phyloP scores from a whole-genome alignment of 2,797 vertebrate species.

The Coilia nasus region DNA sequence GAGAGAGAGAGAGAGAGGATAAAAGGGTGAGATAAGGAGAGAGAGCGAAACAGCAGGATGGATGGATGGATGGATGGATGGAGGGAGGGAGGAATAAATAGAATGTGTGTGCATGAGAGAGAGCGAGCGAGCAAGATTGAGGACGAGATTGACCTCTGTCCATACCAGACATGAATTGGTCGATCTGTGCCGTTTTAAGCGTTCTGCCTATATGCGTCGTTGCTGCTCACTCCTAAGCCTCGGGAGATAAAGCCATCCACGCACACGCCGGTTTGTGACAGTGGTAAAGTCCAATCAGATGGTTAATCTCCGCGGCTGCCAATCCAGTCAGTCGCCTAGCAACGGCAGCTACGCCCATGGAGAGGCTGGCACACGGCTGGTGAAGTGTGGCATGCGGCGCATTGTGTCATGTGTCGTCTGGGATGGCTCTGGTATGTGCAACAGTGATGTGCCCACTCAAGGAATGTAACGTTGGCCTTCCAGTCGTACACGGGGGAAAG shows the following conservation, averaged over 20 bases:
- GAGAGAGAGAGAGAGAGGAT: not conserved
- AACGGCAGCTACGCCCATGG: conserved; percentile 51
- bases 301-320: conserved; percentile 57
- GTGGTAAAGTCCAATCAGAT: conserved; percentile 53
- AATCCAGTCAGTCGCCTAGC: conserved; percentile 63
- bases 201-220: conserved; percentile 19
- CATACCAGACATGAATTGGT: conserved; percentile 22
- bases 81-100: not conserved
- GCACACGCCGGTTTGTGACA: conserved; percentile 38
- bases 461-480: not conserved
- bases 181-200: conserved; percentile 38
- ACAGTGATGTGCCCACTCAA: conserved; percentile 2
- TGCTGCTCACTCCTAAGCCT: conserved; percentile 34
- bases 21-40: not conserved
- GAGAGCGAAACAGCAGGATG: not conserved
- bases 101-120: conserved; percentile 18
- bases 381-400: conserved; percentile 11
- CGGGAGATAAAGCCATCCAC: conserved; percentile 36
- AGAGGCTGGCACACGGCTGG: conserved; percentile 10
- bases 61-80: not conserved
- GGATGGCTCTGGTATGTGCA: not conserved
- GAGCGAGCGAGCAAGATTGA: not conserved
- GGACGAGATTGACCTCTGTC: conserved; percentile 29
- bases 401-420: not conserved
- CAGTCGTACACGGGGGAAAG: not conserved